These are phyloP conservation scores for Alces alces DNA, from an alignment of 2,113 vertebrate genomes.

Conservation along the genomic window DNA sequence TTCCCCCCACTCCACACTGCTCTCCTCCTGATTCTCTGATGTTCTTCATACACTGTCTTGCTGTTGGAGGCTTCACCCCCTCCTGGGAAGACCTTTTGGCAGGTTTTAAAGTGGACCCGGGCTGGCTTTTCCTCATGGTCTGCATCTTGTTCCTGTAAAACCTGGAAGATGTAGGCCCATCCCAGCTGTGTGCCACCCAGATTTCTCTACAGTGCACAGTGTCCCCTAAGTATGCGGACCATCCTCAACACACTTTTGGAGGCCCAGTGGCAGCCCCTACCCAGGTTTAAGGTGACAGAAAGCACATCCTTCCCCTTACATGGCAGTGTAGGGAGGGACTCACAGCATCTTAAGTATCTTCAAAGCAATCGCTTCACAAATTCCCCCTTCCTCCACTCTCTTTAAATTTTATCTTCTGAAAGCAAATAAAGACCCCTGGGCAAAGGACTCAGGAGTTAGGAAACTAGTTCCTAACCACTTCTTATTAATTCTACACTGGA, in stretches of 20 bases:
- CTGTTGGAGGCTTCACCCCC: neutral
- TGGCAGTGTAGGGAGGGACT: neutral
- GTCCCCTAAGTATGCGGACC: neutral
- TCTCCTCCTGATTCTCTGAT: neutral
- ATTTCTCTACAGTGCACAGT: neutral
- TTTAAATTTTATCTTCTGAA: neutral
- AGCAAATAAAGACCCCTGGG: neutral
- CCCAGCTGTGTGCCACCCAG: neutral
- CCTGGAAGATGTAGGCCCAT: neutral
- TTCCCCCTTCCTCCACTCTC: neutral
- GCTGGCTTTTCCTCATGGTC: neutral
- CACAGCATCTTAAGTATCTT: neutral
- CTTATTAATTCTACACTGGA: neutral
- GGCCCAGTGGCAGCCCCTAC: neutral
- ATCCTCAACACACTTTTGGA: neutral
- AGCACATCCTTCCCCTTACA: neutral
- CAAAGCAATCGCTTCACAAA: neutral
- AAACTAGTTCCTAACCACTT: neutral
- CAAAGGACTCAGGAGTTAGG: neutral
- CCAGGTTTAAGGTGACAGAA: neutral
- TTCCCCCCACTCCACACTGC: neutral
- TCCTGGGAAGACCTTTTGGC: neutral
- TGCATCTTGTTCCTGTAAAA: neutral
- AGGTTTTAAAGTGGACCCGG: neutral
- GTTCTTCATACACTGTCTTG: neutral